Evolutionary conservation across 2,797 vertebrate genomes (phyloP).

Genomic region (Tapirus indicus): DNA sequence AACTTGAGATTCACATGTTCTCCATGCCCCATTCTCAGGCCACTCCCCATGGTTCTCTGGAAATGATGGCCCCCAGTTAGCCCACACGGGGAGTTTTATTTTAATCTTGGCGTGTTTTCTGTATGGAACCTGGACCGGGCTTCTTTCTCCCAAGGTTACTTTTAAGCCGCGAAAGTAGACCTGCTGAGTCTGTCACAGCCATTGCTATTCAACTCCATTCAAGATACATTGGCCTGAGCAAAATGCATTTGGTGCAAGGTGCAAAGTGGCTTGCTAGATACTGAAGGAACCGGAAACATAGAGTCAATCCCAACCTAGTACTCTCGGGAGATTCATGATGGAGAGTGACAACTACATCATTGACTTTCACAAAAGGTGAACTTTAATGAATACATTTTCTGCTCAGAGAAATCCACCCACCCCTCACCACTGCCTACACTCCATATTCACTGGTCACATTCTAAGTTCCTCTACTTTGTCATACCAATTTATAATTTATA

Average conservation of each 20-base stretch:
- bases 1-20: neutral
- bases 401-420: neutral
- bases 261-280: neutral
- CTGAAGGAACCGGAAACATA: neutral
- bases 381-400: neutral
- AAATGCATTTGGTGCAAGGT: neutral
- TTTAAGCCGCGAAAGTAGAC: neutral
- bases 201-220: neutral
- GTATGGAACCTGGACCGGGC: neutral
- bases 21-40: rapidly evolving
- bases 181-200: neutral
- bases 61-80: neutral
- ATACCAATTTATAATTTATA: neutral
- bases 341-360: neutral
- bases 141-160: neutral
- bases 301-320: neutral
- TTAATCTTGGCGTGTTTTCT: neutral
- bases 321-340: neutral
- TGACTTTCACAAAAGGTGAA: neutral
- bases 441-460: neutral
- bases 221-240: neutral
- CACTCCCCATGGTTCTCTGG: neutral
- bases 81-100: neutral
- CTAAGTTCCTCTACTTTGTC: neutral
- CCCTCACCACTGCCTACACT: neutral